Base-by-base conservation (phyloP, 2,797 vertebrate species). In the Gallinago solitaria region DNA sequence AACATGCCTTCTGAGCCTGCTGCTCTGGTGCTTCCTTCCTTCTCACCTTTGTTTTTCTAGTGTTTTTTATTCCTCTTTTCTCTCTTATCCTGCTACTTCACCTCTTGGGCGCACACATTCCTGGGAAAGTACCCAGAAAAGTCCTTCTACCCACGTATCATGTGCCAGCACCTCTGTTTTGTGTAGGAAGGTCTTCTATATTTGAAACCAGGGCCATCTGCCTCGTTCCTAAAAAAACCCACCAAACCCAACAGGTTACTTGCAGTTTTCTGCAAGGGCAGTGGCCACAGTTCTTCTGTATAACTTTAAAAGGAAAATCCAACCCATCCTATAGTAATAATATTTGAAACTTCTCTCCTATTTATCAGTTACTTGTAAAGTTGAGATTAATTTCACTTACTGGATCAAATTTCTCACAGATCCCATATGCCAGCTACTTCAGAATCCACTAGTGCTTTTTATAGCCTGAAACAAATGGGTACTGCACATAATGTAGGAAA, bases 81-180 rank as follows among this genome's bases (percentile, higher is more conserved):
- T 87, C 53, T 88, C 28, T 76, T 88, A 54, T 24, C 51, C 56
- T 83, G 37, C 81, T 88, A 19, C 79, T 85, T 92, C 57, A 93
- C 87, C 78, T 93, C 81, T 93, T 96, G 56, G 64, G n/a, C 60
- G 37, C 64, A 83, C 48, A 50, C 30, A 57, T 91, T 78, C 81
- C 89, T 16, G 33, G 85, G 88, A 92, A 89, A 74, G 89, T 83
- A 92, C 79, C 68, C 81, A 92, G 84, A 94, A 96, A 87, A 88
- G 89, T 89, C 57, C 50, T 75, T 88, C 90, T 64, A 84, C 92
- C 95, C 95, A 87, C 56, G 1, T 83, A 92, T 92, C 75, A 77
- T 89, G 78, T 96, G 93, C 95, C 90, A 96, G 83, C 92, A 92
- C 89, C 95, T 92, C 91, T 95, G 60, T 93, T 96, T 94, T 91